Evolutionary conservation across 2,113 vertebrate genomes (phyloP), one percentile per base, ranked within the genome.

Genomic region (Eurypyga helias): DNA sequence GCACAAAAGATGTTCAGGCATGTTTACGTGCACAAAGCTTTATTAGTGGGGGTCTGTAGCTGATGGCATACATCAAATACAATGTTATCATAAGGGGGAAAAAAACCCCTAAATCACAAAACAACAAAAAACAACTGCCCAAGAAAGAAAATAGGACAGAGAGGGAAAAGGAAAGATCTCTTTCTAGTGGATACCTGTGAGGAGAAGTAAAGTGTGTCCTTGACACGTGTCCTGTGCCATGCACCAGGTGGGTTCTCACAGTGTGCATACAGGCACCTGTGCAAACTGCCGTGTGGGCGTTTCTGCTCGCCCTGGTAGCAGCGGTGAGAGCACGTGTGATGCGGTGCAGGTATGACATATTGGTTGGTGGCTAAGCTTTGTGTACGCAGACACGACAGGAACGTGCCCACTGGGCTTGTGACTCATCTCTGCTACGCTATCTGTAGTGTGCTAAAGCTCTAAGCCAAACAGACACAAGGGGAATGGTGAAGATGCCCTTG

Each of bases 21-120:
- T 1, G 0, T 38, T 73, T 58, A 23, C 0, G 0, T 7, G 16
- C 25, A n/a, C 14, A 51, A 51, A 88, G 7, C 4, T 75, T 78
- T 58, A 28, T 31, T 54, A 26, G 4, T 9, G 25, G 10, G 10
- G 3, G 7, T 55, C 33, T 58, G 43, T n/a, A 84, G 20, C 28
- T 84, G 65, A 43, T 43, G 18, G 7, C 6, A 29, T 66, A 33
- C 2, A 3, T 33, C 64, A 70, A 17, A 17, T 54, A 61, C 19
- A 17, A 48, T n/a, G 9, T 67, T 67, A 20, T 28, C 20, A 79
- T 58, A 3, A 17, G 6, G 14, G 2, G 4, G 9, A 17, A 23
- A 33, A 28, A 23, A n/a, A 6, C 34, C 24, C 11, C 9, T 10
- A 43, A 33, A 34, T 11, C 16, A 9, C 41, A 33, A 61, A 15